These are phyloP conservation scores for Saguinus imperator DNA, from an alignment of 2,113 vertebrate genomes.

Conservation along the genomic window DNA sequence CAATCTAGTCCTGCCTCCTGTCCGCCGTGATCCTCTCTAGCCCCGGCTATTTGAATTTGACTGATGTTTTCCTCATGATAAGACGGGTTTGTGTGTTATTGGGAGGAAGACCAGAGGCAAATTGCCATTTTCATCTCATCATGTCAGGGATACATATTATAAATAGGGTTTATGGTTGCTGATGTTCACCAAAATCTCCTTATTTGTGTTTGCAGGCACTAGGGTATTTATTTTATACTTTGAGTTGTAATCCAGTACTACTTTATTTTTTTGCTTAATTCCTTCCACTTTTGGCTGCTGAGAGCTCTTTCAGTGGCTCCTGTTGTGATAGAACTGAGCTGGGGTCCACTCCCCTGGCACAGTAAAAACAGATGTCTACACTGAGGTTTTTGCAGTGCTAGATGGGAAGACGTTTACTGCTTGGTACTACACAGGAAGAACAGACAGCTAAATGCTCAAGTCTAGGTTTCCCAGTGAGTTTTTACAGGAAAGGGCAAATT, in stretches of 20 bases:
- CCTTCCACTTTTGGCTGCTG: not conserved
- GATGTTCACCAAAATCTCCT: not conserved
- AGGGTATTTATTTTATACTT: conserved; percentile 10
- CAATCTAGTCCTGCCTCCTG: too few species aligned
- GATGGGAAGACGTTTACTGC: too few species aligned
- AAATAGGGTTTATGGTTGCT: not conserved
- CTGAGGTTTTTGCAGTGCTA: too few species aligned
- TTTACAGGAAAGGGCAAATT: too few species aligned
- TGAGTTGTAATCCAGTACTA: not conserved
- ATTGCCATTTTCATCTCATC: not conserved
- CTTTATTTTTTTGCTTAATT: not conserved
- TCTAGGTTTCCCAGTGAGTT: too few species aligned
- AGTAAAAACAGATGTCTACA: too few species aligned
- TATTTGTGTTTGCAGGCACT: not conserved
- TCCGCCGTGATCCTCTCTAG: not conserved
- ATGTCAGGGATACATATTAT: not conserved
- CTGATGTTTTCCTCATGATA: not conserved
- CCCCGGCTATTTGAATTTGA: not conserved
- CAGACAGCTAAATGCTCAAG: too few species aligned
- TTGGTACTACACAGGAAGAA: too few species aligned
- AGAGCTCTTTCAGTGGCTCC: not conserved
- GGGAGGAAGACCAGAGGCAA: not conserved
- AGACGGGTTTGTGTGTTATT: not conserved
- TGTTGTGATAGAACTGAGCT: too few species aligned
- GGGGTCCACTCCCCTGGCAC: too few species aligned